phyloP scores from a whole-genome alignment of 2,888 invertebrate genomes.

The Micoletzkya japonica region DNA sequence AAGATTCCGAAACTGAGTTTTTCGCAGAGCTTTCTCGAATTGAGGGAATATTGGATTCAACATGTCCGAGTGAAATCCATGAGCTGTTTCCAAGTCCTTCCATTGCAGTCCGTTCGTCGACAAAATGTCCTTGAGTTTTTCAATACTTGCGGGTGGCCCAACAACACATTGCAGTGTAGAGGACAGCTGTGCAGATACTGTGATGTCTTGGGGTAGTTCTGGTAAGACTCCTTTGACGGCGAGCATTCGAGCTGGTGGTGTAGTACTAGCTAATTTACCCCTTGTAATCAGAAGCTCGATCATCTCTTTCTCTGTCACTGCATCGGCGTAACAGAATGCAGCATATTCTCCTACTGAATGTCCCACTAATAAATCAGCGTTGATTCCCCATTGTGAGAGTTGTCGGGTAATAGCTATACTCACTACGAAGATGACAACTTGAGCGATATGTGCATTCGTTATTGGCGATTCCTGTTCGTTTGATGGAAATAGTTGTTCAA shows the following conservation, averaged over 20 bases:
- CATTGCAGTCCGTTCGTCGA: conserved; percentile 27
- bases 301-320: conserved; percentile 29
- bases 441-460: conserved; percentile 32
- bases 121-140: conserved; percentile 28
- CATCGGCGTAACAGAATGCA: conserved; percentile 39
- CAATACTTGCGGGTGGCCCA: conserved; percentile 35
- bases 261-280: conserved; percentile 39
- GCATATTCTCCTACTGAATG: conserved; percentile 60
- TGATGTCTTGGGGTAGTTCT: conserved; percentile 38
- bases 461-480: conserved; percentile 6
- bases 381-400: conserved; percentile 34
- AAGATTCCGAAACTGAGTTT: conserved; percentile 17
- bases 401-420: conserved; percentile 34
- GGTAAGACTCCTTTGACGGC: conserved; percentile 37
- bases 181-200: conserved; percentile 47
- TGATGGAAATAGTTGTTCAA: conserved; percentile 16
- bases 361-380: conserved; percentile 40
- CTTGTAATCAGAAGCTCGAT: conserved; percentile 40
- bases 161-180: conserved; percentile 36
- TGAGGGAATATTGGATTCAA: conserved; percentile 38
- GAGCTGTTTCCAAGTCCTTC: conserved; percentile 41
- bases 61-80: conserved; percentile 57
- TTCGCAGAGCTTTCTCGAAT: conserved; percentile 32
- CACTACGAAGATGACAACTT: conserved; percentile 45
- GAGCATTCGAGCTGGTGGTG: conserved; percentile 50